These are phyloP conservation scores for Mesorhabditis spiculigera DNA, from an alignment of 2,888 invertebrate genomes.

Conservation along the genomic window DNA sequence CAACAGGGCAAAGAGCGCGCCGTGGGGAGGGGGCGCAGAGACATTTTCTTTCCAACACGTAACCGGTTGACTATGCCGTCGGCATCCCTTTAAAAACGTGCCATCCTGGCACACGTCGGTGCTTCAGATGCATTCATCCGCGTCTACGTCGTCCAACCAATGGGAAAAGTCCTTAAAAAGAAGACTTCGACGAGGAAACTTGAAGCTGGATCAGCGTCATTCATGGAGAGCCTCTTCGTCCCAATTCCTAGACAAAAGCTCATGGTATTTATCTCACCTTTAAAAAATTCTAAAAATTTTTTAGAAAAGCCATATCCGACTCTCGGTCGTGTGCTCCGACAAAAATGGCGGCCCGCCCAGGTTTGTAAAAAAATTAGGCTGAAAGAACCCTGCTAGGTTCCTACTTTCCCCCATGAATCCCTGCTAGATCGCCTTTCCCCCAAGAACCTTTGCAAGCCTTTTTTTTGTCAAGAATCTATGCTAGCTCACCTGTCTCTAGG, in stretches of 20 bases:
- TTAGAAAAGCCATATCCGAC: slow-evolving; percentile 1
- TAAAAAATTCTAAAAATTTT: neutral
- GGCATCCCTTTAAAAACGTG: too few species aligned
- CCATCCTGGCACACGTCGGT: too few species aligned
- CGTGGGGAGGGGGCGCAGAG: too few species aligned
- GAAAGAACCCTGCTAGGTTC: neutral
- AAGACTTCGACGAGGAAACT: neutral
- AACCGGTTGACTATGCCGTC: too few species aligned
- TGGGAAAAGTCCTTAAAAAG: neutral
- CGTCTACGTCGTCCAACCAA: slow-evolving; percentile 1
- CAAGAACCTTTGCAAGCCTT: too few species aligned
- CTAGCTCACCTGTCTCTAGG: too few species aligned
- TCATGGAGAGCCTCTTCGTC: neutral
- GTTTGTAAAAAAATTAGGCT: neutral
- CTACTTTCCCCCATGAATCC: too few species aligned
- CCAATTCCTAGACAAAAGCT: neutral
- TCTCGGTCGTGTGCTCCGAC: neutral
- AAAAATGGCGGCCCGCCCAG: neutral
- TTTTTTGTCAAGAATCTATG: too few species aligned
- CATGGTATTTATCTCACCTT: neutral
- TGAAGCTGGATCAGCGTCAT: neutral
- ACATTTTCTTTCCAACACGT: too few species aligned
- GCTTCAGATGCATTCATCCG: neutral
- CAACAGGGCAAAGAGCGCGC: too few species aligned
- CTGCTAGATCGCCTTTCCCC: too few species aligned